A percentile compares a stretch with the other conserved stretches of the same genome.
phyloP scores from a whole-genome alignment of 2,888 invertebrate genomes.

The Hetaerina titia region DNA sequence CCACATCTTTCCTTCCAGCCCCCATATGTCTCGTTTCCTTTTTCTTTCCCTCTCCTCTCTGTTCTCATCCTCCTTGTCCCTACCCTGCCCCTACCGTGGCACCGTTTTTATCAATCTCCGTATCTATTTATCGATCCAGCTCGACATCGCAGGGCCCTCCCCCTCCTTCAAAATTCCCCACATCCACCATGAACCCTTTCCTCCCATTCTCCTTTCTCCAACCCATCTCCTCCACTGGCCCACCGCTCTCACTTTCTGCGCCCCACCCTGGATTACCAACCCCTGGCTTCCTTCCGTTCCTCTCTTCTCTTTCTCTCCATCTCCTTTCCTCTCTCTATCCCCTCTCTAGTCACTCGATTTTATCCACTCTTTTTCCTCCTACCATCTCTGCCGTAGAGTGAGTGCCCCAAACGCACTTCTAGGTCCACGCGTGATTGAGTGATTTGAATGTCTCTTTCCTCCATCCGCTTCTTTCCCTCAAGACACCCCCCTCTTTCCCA shows the following conservation, averaged over 20 bases:
- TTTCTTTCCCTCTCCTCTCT: not conserved
- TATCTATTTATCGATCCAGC: conserved; percentile 55
- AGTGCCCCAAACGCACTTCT: too few species aligned
- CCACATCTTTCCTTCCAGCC: too few species aligned
- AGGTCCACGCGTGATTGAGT: not conserved
- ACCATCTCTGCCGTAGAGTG: not conserved
- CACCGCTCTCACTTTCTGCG: conserved; percentile 55
- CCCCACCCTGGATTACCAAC: conserved; percentile 9
- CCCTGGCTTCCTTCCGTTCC: not conserved
- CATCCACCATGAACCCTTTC: conserved; percentile 1
- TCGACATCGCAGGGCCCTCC: not conserved
- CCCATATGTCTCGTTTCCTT: not conserved
- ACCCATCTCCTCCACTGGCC: not conserved
- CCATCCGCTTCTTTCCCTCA: not conserved
- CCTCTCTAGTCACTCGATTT: not conserved
- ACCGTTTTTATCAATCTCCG: conserved; percentile 52
- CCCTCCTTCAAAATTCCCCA: not conserved
- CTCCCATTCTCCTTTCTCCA: not conserved
- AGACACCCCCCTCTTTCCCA: conserved; percentile 51
- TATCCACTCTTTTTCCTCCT: not conserved
- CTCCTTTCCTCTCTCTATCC: not conserved
- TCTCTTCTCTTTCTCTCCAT: not conserved
- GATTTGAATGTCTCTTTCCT: not conserved
- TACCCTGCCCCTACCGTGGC: not conserved
- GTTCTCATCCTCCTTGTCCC: not conserved